These are phyloP conservation scores for Leptothorax acervorum DNA, from an alignment of 2,888 invertebrate genomes.

Conservation along the genomic window DNA sequence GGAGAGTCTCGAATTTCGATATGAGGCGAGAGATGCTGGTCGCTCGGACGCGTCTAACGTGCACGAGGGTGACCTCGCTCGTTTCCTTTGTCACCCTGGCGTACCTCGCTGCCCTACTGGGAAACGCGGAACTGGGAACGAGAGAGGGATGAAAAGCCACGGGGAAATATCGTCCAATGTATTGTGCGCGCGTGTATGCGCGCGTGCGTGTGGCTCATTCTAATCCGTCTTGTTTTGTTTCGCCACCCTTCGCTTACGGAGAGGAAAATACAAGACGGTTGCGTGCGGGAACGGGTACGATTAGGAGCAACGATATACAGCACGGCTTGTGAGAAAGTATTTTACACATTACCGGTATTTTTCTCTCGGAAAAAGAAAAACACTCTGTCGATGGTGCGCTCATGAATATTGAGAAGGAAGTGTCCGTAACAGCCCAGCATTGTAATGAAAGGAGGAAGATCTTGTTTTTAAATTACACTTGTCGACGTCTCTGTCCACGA, in stretches of 20 bases:
- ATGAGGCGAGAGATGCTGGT: not conserved
- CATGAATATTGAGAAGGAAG: slow-evolving; percentile 19
- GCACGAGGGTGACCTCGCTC: slow-evolving; percentile 9
- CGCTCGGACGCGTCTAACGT: slow-evolving; percentile 16
- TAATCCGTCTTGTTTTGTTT: slow-evolving; percentile 64
- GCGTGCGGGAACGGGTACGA: not conserved
- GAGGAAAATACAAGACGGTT: slow-evolving; percentile 26
- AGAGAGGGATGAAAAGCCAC: slow-evolving; percentile 35
- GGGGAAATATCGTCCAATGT: slow-evolving; percentile 37
- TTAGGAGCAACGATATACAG: not conserved
- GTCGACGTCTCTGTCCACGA: not conserved
- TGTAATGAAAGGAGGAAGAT: not conserved
- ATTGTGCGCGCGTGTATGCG: not conserved
- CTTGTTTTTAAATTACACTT: slow-evolving; percentile 4
- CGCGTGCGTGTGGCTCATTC: not conserved
- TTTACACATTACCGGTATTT: not conserved
- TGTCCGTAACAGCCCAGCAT: not conserved
- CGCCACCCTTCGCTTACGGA: not conserved
- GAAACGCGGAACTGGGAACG: not conserved
- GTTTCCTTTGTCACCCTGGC: not conserved
- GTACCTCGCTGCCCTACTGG: not conserved
- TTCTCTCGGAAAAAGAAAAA: not conserved
- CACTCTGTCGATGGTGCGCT: not conserved
- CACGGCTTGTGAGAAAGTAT: not conserved
- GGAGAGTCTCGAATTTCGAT: slow-evolving; percentile 31